Base-by-base conservation (phyloP, 2,888 invertebrate genomes). In the Phymatocera aterrima region DNA sequence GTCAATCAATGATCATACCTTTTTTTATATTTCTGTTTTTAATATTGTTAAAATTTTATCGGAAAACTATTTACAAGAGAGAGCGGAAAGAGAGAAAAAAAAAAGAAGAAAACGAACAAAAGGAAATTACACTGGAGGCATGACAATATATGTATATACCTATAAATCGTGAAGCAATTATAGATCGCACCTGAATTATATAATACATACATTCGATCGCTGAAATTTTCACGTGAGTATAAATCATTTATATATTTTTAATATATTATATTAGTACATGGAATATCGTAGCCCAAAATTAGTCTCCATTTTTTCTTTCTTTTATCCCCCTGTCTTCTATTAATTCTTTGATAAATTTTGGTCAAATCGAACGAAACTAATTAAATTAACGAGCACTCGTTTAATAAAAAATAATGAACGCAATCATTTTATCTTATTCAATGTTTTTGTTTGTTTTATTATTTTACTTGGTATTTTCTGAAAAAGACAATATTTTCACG, bases 341-440 rank as follows among this genome's bases (percentile, higher is more conserved):
- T n/a, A n/a, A n/a, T n/a, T 72, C 28, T 34, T 34, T 12, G 37
- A 51, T 18, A 18, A 51, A 34, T 34, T 72, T 51, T 51, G 51
- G 34, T 43, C 46, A 46, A 46, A 15, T 15, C 18, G 15, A 68
- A 12, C 21, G 18, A 68, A 46, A 46, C 21, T 37, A 57, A 48
- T 48, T n/a, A n/a, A n/a, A 43, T 43, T 28, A 43, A 43, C 68
- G 68, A 43, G 68, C 24, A 46, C 43, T 40, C 28, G 24, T 40
- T 24, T 68, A 61, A n/a, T n/a, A n/a, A n/a, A n/a, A n/a, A 68
- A 10, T 24, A 46, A 68, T 46, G 12, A 81, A 82, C 79, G 80
- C 77, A 75, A 77, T 77, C 80, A 80, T 79, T 79, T 80, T 77
- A 46, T 78, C 68, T 79, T 77, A 78, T 78, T 78, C 79, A 70